Evolutionary conservation across 2,113 vertebrate genomes (phyloP), one percentile per base, ranked within the genome.

Genomic region (Electrona antarctica): DNA sequence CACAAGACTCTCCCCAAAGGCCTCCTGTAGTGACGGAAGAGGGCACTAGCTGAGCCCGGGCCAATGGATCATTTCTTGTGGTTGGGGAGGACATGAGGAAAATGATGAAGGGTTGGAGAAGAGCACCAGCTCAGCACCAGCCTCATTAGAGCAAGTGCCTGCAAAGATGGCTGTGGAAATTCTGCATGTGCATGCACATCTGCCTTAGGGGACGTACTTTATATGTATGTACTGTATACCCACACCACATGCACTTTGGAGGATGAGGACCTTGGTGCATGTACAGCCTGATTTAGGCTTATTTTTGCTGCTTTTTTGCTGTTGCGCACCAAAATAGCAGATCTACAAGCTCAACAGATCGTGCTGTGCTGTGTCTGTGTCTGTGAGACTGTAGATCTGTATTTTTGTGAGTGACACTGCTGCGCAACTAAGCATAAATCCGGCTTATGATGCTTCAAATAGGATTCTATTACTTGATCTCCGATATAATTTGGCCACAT

Each of bases 121-220:
- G 1, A 56, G 60, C 10, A 60, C 57, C 52, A 6, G 7, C 59
- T n/a, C 77, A 14, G 45, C 67, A 3, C 46, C 29, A 65, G 47
- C 69, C 73, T 82, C 58, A 62, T 81, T 68, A 77, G 51, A 65
- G 14, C 52, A 60, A 72, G 77, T 60, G 76, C 58, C 67, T 79
- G 9, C 28, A 15, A 41, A 54, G 60, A 60, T 54, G 69, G 67
- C 21, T 21, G 29, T 54, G 50, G 51, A 50, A 67, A 60, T 61
- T 74, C 79, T 84, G 79, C 79, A 80, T 77, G 64, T 67, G 80
- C 63, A 64, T 65, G 81, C 60, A 78, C 73, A 67, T 71, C 14
- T 59, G 46, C 3, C 62, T 64, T 14, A 47, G 64, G 47, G 60
- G 67, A 58, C 65, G 41, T 21, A 4, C 33, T 41, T 3, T 41